These are phyloP conservation scores for Tenebrio molitor DNA, from an alignment of 1,140 invertebrate genomes.

Conservation along the genomic window DNA sequence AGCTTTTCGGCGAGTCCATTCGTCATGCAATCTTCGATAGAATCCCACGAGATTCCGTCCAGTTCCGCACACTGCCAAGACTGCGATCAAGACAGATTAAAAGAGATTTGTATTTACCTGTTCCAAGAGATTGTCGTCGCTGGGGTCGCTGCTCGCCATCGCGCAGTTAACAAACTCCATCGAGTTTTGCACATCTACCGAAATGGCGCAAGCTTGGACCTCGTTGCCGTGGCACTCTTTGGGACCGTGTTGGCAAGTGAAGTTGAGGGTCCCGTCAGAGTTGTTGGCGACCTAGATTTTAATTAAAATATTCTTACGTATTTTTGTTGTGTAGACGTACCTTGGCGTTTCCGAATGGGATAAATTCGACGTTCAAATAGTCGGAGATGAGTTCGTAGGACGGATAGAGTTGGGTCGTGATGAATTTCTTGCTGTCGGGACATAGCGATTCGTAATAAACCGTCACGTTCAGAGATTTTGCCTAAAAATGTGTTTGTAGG, in stretches of 20 bases:
- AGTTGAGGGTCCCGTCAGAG: constrained; percentile 69
- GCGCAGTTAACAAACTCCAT: constrained; percentile 25
- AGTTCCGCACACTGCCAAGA: constrained; percentile 25
- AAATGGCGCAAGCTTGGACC: constrained; percentile 73
- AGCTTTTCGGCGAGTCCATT: constrained; percentile 7
- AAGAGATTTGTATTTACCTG: too few species aligned
- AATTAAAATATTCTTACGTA: too few species aligned
- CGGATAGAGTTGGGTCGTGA: constrained; percentile 61
- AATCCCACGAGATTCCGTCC: background rate
- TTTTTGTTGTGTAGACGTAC: too few species aligned
- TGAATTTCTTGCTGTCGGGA: constrained; percentile 66
- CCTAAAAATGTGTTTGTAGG: background rate
- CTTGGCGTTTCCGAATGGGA: constrained; percentile 11
- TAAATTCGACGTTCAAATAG: constrained; percentile 47
- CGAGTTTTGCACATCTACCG: constrained; percentile 47
- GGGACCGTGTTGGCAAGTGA: constrained; percentile 73
- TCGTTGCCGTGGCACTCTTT: constrained; percentile 74
- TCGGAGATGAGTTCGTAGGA: constrained; percentile 14
- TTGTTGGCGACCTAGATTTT: background rate
- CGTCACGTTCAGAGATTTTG: constrained; percentile 54
- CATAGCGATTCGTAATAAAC: constrained; percentile 68
- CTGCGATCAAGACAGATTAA: too few species aligned
- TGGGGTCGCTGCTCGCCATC: background rate
- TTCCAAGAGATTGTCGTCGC: background rate
- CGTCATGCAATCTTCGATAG: background rate